Base-by-base conservation (phyloP, 1,140 invertebrate species). In the Drosophila guanche region DNA sequence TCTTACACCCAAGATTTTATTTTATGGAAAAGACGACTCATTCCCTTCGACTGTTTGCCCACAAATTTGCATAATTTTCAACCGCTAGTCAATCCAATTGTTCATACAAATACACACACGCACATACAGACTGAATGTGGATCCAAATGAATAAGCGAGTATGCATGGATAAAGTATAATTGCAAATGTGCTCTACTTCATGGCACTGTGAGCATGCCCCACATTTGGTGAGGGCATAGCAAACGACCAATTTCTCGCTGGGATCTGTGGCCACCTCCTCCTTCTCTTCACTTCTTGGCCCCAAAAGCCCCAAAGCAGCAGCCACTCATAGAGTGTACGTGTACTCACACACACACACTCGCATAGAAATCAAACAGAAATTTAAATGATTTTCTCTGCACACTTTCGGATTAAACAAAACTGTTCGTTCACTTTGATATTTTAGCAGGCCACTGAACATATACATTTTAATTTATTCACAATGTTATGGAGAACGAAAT, bases 121-220 rank as follows among this genome's bases (percentile, higher is more conserved):
- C 20, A 46, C 8, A 1, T 6, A 22, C 20, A 50, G 5, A 20
- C 45, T 7, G 41, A 41, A 22, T 14, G 29, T 41, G 29, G 33
- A 43, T 33, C 46, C 63, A 37, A 60, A 66, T 68, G 29, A 68
- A 45, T 45, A 29, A 47, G 48, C 62, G 61, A 63, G 62, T 63
- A 63, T 33, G 33, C 37, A 55, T 55, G 62, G 62, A 55, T 46
- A 53, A 33, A 8, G 29, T 43, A 56, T 63, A 68, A 22, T 68
- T 67, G 62, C 62, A 68, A 68, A 68, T 51, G 65, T 54, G 65
- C 47, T 68, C 65, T 68, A 68, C 65, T 68, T 68, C 65, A 68
- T 68, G 65, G 62, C 63, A 68, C 40, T 56, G 65, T 68, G 65
- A 68, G 65, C 62, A 68, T 68, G 65, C 65, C 65, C 65, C 65